Evolutionary conservation across 1,140 invertebrate genomes (phyloP), one percentile per base, ranked within the genome.

Genomic region (Aphelinus certus): DNA sequence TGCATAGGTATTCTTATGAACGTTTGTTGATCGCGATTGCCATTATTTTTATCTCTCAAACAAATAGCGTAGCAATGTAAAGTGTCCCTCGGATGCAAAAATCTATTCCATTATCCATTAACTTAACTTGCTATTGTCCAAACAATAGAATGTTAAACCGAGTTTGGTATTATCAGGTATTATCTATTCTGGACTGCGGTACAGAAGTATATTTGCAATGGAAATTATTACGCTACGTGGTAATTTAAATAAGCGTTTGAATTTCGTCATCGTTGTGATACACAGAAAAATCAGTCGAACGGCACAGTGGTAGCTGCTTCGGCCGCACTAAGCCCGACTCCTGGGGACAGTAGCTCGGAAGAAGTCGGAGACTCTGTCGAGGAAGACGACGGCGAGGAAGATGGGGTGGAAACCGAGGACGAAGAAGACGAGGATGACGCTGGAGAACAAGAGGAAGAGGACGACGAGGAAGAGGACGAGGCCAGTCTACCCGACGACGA

Each of bases 381-480:
- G 9, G 55, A 55, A 9, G 63, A 71, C 3, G 75, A 72, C 9
- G 68, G 60, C 10, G 69, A 76, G 10, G 73, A 63, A 6, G 75
- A 80, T 7, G 73, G 75, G 43, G 79, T 65, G 9, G 75, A 80
- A 9, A 75, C 78, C n/a, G 80, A 76, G 45, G 66, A 77, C 26
- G 66, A 75, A 46, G 76, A 76, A 2, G 76, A 45, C 1, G 64
- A 62, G 7, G 76, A 77, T 47, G 78, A 81, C 63, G 78, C 78
- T 3, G 75, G 42, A 0, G 58, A 57, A 2, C 75, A 77, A 43
- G 77, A 81, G 57, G 78, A 79, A 2, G 68, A 67, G 0, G 71
- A 77, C 1, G 72, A 76, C 45, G 65, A 71, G 1, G 77, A 75
- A 7, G 73, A 72, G 3, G 75, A 76, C 2, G 69, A 65, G 2